Conservation (phyloP, 2,113 vertebrate species). For the Osmerus eperlanus region DNA sequence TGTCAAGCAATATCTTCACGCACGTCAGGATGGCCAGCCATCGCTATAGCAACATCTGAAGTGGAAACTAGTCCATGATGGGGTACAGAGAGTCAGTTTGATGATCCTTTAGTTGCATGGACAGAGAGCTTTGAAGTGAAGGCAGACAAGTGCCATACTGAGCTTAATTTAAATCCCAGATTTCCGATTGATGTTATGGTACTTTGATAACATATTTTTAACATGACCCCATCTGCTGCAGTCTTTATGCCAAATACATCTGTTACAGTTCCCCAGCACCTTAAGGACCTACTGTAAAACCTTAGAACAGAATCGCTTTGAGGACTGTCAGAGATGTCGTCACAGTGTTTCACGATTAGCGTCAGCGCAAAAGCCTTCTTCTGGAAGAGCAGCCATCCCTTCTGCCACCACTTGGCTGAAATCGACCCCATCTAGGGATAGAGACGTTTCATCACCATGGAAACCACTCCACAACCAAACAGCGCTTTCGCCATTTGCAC, state of each 20-base stretch:
- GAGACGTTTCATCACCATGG: too few relatives aligned
- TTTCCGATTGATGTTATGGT: not conserved
- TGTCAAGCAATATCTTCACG: not conserved
- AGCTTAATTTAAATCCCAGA: conserved; percentile 10
- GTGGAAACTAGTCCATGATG: not conserved
- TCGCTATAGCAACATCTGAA: conserved; percentile 3
- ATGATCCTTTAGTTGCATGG: conserved; percentile 1
- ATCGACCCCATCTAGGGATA: too few relatives aligned
- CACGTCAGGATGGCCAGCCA: not conserved
- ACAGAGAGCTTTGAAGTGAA: conserved; percentile 16
- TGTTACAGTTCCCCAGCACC: not conserved
- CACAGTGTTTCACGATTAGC: too few relatives aligned
- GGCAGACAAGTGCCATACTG: conserved; percentile 5
- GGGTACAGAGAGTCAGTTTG: not conserved
- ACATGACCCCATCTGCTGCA: not conserved
- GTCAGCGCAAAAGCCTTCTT: too few relatives aligned
- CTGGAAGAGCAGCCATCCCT: too few relatives aligned
- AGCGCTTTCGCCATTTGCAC: too few relatives aligned
- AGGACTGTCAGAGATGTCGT: too few relatives aligned
- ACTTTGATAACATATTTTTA: not conserved
- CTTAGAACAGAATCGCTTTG: too few relatives aligned
- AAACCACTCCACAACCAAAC: too few relatives aligned
- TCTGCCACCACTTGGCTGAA: too few relatives aligned
- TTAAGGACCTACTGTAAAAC: too few relatives aligned
- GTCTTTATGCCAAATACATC: not conserved